Evolutionary conservation across 2,888 invertebrate genomes (phyloP).

Genomic region (Galerucella calmariensis): DNA sequence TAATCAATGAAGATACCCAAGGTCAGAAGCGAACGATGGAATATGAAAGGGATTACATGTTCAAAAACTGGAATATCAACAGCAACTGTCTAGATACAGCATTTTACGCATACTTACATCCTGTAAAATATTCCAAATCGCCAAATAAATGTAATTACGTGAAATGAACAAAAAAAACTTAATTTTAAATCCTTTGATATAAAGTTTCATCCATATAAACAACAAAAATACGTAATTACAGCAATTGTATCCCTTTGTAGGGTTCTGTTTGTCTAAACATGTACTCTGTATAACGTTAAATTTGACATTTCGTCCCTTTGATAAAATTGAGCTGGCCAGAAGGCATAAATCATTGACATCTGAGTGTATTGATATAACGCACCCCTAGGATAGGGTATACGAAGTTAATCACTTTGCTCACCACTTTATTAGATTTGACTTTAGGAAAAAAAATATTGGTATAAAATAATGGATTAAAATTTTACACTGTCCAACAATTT

Average conservation of each 20-base stretch:
- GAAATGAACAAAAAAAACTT: neutral
- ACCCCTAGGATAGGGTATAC: neutral
- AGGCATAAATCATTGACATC: conserved; percentile 16
- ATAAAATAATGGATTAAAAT: too few relatives aligned
- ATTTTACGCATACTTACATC: too few relatives aligned
- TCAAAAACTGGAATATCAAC: too few relatives aligned
- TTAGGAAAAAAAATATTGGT: neutral
- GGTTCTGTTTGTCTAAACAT: conserved; percentile 6
- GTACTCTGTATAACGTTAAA: neutral
- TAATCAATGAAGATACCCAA: too few relatives aligned
- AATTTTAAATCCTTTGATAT: neutral
- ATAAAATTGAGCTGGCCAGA: conserved; percentile 1
- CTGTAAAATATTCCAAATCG: neutral
- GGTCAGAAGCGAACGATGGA: too few relatives aligned
- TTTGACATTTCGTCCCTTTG: conserved; percentile 18
- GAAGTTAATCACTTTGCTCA: conserved; percentile 9
- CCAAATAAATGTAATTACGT: neutral
- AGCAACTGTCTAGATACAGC: too few relatives aligned
- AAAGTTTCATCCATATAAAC: neutral
- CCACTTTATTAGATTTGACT: conserved; percentile 7
- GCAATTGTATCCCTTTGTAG: conserved; percentile 11
- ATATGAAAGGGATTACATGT: too few relatives aligned
- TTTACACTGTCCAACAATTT: too few relatives aligned
- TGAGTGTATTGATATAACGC: conserved; percentile 12
- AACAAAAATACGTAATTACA: conserved; percentile 4